A percentile compares a stretch with the other conserved stretches of the same genome.
phyloP scores from a whole-genome alignment of 2,888 invertebrate species.

The Caenorhabditis imperialis region DNA sequence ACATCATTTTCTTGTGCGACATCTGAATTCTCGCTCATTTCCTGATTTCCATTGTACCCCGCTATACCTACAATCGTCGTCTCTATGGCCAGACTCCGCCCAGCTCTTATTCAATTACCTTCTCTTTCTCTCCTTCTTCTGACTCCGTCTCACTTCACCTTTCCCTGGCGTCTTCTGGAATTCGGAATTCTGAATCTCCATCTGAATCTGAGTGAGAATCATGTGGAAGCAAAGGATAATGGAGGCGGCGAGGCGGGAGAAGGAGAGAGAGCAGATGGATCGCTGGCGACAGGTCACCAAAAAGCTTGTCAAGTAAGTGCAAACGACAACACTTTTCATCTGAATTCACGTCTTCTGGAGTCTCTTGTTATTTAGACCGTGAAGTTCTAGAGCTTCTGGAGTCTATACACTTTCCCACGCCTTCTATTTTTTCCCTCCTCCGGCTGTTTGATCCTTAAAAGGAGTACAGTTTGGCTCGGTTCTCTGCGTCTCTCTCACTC shows the following conservation, averaged over 20 bases:
- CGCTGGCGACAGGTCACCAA: conserved; percentile 31
- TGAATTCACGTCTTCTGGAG: too few species aligned
- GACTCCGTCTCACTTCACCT: not conserved
- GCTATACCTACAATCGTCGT: conserved; percentile 24
- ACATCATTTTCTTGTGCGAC: too few species aligned
- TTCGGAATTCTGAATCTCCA: not conserved
- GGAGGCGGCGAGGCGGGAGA: conserved; percentile 48
- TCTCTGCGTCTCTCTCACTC: too few species aligned
- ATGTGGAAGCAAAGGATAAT: conserved; percentile 56
- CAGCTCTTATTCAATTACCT: conserved; percentile 2
- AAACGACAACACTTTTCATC: too few species aligned
- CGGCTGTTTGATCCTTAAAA: too few species aligned
- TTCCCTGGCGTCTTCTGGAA: conserved; percentile 8
- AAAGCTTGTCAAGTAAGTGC: conserved; percentile 31
- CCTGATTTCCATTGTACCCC: conserved; percentile 1
- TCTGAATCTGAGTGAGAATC: not conserved
- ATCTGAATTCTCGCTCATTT: too few species aligned
- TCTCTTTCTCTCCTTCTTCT: conserved; percentile 1
- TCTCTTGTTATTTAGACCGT: too few species aligned
- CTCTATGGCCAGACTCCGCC: conserved; percentile 14
- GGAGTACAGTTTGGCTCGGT: too few species aligned
- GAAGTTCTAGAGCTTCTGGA: too few species aligned
- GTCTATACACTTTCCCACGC: too few species aligned
- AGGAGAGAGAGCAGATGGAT: conserved; percentile 33
- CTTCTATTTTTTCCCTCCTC: too few species aligned